These are phyloP conservation scores for Champsocephalus gunnari DNA, from an alignment of 2,797 vertebrate species.

Conservation along the genomic window DNA sequence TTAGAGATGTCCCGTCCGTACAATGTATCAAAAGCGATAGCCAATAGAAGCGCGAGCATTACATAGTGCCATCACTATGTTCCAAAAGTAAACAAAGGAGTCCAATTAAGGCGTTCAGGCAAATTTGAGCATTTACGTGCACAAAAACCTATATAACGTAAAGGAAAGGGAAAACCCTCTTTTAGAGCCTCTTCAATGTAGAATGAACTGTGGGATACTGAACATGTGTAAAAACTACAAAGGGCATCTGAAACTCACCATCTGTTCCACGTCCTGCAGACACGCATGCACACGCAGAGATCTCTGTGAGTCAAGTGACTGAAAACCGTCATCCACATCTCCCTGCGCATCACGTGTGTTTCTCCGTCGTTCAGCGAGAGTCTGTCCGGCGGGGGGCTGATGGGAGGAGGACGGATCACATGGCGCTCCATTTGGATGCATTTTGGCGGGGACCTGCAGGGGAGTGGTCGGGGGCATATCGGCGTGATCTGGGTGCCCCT, in stretches of 20 bases:
- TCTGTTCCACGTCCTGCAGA: conserved; percentile 98
- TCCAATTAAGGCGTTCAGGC: too few relatives aligned
- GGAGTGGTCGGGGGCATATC: conserved; percentile 87
- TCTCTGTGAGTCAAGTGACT: conserved; percentile 92
- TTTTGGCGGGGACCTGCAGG: conserved; percentile 92
- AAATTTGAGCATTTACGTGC: too few relatives aligned
- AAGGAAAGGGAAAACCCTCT: too few relatives aligned
- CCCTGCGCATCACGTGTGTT: conserved; percentile 91
- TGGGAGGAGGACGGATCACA: conserved; percentile 95
- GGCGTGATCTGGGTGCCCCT: conserved; percentile 82
- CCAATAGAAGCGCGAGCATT: too few relatives aligned
- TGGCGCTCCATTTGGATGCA: conserved; percentile 96
- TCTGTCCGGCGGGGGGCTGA: conserved; percentile 95
- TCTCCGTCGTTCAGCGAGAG: conserved; percentile 90
- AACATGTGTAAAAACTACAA: conserved; percentile 8
- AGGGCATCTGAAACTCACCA: conserved; percentile 86
- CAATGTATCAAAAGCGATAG: too few relatives aligned
- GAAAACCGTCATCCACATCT: conserved; percentile 97
- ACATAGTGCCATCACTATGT: too few relatives aligned
- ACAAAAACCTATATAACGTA: too few relatives aligned
- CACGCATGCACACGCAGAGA: conserved; percentile 96
- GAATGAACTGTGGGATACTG: background rate
- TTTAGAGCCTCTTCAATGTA: background rate
- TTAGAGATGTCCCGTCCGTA: too few relatives aligned
- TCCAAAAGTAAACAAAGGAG: too few relatives aligned